Evolutionary conservation across 2,888 invertebrate genomes (phyloP), one percentile per base, ranked within the genome.

Genomic region (Lordiphosa fenestrarum): DNA sequence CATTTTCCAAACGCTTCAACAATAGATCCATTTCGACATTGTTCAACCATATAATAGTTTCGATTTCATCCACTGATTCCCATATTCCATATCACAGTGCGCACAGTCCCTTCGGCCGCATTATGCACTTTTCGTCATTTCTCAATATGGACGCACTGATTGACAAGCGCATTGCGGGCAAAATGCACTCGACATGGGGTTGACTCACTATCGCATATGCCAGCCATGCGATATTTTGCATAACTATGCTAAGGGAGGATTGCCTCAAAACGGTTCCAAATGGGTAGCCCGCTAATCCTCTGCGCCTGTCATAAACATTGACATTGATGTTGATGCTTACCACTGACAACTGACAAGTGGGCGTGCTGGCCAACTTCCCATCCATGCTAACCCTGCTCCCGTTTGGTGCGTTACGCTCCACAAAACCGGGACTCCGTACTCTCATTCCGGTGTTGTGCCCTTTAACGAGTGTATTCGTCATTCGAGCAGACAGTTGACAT

Each of bases 231-330:
- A 33, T 23, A 33, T 44, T 44, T 35, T 37, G 40, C 44, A 44
- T 44, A 44, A 44, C 44, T 44, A 44, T 41, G 40, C 40, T n/a
- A 21, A 33, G 44, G 44, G 44, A 15, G 30, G 44, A 21, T 12
- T 40, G 21, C 50, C 6, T 9, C 53, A 46, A 78, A 80, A 64
- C 73, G 39, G 70, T 81, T 81, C 68, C 81, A 49, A 66, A 57
- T 62, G 78, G 77, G 53, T 77, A 76, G 58, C 65, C 60, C 83
- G 85, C 83, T 78, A 84, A 78, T 78, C 77, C 80, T 71, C 66
- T 71, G 75, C 65, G 85, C 76, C 84, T 83, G 80, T 85, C 84
- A 80, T 85, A 80, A 85, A 66, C 80, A 85, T 76, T 80, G 84
- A 80, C 73, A 69, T 83, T 80, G 77, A 77, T 84, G 77, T 80